Evolutionary conservation across 2,888 invertebrate species (phyloP).

Genomic region (Venusia cambrica): DNA sequence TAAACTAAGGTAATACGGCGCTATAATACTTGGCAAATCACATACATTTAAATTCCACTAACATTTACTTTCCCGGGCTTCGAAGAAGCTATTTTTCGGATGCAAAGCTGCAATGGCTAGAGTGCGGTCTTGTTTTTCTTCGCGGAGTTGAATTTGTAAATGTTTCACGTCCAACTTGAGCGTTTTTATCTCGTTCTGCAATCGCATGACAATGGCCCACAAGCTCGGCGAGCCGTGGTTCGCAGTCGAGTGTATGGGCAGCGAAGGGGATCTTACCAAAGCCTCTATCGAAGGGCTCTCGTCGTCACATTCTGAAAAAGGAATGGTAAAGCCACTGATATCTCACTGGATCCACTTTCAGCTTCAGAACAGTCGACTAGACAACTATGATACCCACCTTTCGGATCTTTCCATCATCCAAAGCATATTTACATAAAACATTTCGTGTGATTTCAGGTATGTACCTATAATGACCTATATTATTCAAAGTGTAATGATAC

Average conservation of each 20-base stretch:
- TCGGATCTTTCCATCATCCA: constrained; percentile 14
- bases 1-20: constrained; percentile 18
- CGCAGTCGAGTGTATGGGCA: constrained; percentile 65
- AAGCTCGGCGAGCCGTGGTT: constrained; percentile 81
- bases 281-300: constrained; percentile 64
- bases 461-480: too few species aligned
- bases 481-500: too few species aligned
- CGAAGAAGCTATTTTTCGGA: constrained; percentile 61
- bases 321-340: constrained; percentile 36
- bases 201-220: constrained; percentile 88
- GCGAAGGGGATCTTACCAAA: constrained; percentile 70
- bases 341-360: constrained; percentile 15
- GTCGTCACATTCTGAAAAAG: constrained; percentile 76
- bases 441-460: too few species aligned
- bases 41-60: constrained; percentile 30
- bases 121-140: constrained; percentile 82
- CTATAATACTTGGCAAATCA: constrained; percentile 28
- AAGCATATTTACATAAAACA: constrained; percentile 9
- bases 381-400: constrained; percentile 44
- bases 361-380: constrained; percentile 9
- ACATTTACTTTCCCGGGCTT: constrained; percentile 76
- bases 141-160: constrained; percentile 83
- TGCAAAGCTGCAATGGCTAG: constrained; percentile 71
- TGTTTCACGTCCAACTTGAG: constrained; percentile 82
- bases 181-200: constrained; percentile 87